Percentiles rank a stretch among this genome's conserved stretches.
Conservation (phyloP, 1,140 invertebrate species). For the Pseudomyrmex flavicornis region DNA sequence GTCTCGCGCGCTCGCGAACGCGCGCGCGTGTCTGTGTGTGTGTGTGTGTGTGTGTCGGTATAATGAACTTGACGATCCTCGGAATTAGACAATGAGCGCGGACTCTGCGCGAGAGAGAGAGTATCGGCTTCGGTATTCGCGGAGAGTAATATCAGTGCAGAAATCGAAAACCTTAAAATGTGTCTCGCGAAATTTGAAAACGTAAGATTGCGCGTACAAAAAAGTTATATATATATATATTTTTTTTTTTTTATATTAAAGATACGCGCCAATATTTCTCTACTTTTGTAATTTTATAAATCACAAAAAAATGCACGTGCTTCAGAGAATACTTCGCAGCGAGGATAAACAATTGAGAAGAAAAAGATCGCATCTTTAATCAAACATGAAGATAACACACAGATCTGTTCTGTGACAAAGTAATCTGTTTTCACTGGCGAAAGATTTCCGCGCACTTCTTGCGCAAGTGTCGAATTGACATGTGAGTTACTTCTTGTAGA, state of each 20-base stretch:
- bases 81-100: slow-evolving; percentile 66
- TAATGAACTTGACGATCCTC: slow-evolving; percentile 71
- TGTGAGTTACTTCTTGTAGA: slow-evolving; percentile 39
- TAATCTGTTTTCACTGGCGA: neutral
- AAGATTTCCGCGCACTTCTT: neutral
- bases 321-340: too few species aligned
- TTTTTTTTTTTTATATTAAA: too few species aligned
- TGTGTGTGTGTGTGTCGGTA: slow-evolving; percentile 10
- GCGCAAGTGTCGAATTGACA: slow-evolving; percentile 4
- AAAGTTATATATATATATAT: too few species aligned
- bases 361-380: neutral
- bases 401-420: neutral
- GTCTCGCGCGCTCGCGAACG: slow-evolving; percentile 46
- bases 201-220: too few species aligned
- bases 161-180: neutral
- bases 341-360: too few species aligned
- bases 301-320: too few species aligned
- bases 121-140: neutral
- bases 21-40: neutral
- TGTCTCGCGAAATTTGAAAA: neutral
- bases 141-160: neutral
- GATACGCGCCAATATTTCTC: too few species aligned
- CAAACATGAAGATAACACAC: neutral
- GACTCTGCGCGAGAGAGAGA: slow-evolving; percentile 3
- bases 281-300: too few species aligned